Base-by-base conservation (phyloP, 1,140 invertebrate species). In the Pseudomyrmex concolor region DNA sequence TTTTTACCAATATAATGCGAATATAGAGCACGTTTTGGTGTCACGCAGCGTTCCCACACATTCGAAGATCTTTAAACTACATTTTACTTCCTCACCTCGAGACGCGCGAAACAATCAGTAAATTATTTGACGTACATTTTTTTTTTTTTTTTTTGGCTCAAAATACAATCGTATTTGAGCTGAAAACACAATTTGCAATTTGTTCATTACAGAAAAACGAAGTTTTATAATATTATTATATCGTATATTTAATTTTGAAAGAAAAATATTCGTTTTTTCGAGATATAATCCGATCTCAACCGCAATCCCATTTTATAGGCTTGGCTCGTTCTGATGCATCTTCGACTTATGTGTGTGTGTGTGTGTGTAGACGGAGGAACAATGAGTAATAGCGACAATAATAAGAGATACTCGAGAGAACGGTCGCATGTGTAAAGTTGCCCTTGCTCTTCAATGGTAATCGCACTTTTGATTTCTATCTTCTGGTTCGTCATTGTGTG, bases 381-480 rank as follows among this genome's bases (percentile, higher is more conserved):
- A 71, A 80, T 70, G 66, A 80, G 76, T 50, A 60, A 80, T 59
- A 71, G 54, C 76, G 51, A 57, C 73, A 22, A 51, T 25, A 50
- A 17, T 25, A 50, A 17, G 72, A 63, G 81, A 86, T 86, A 87
- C 34, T 34, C 34, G 34, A 34, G 34, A 34, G 34, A 34, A 86
- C 85, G 50, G 51, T 55, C 54, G 81, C 78, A 66, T 80, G 74
- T 57, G 74, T 57, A 77, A 74, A 54, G 82, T 80, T 77, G 67
- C 77, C 57, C 62, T 66, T 19, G 45, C 57, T 67, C 80, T 83
- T 78, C 25, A 85, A 88, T 55, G 51, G 86, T 77, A 85, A 88
- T 88, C 86, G 76, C 78, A 78, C 87, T 88, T 85, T 88, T 88
- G 83, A 76, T 88, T 88, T 88, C 34, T 34, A 34, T 34, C 86